Percentiles rank a stretch among this genome's conserved stretches.
Conservation (phyloP, 23 tunicate species). For the Pegea sp. region DNA sequence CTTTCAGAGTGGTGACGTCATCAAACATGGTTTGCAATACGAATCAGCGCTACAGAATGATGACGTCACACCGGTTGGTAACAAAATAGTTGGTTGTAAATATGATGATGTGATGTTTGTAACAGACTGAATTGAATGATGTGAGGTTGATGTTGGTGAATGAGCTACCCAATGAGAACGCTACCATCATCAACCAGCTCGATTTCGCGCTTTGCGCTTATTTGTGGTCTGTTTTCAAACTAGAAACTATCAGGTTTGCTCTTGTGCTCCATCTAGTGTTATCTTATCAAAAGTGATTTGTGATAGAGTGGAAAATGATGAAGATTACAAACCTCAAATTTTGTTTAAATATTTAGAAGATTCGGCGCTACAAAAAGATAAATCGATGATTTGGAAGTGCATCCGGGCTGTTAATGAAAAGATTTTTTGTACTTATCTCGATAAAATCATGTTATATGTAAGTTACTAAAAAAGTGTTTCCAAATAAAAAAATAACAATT, state of each 20-base stretch:
- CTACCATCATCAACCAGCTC: slow-evolving; percentile 34
- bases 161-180: slow-evolving; percentile 27
- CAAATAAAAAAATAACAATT: no score
- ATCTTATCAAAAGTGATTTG: no score
- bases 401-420: slow-evolving; percentile 33
- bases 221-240: slow-evolving; percentile 45
- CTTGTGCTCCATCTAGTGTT: no score
- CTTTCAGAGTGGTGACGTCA: slow-evolving; percentile 64
- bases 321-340: slow-evolving; percentile 16
- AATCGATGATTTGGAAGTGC: slow-evolving; percentile 78
- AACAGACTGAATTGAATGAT: slow-evolving; percentile 36
- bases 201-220: slow-evolving; percentile 82
- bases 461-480: not conserved
- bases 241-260: slow-evolving; percentile 54
- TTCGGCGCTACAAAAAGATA: slow-evolving; percentile 52
- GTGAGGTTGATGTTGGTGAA: slow-evolving; percentile 10
- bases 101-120: not conserved
- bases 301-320: slow-evolving; percentile 24
- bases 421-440: slow-evolving; percentile 40
- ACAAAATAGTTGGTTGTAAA: not conserved
- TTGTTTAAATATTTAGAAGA: slow-evolving; percentile 72
- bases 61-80: slow-evolving; percentile 43
- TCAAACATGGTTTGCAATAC: slow-evolving; percentile 39
- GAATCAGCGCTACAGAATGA: slow-evolving; percentile 70
- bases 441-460: slow-evolving; percentile 19